phyloP scores from a whole-genome alignment of 2,797 vertebrate genomes.

The Coluber constrictor region DNA sequence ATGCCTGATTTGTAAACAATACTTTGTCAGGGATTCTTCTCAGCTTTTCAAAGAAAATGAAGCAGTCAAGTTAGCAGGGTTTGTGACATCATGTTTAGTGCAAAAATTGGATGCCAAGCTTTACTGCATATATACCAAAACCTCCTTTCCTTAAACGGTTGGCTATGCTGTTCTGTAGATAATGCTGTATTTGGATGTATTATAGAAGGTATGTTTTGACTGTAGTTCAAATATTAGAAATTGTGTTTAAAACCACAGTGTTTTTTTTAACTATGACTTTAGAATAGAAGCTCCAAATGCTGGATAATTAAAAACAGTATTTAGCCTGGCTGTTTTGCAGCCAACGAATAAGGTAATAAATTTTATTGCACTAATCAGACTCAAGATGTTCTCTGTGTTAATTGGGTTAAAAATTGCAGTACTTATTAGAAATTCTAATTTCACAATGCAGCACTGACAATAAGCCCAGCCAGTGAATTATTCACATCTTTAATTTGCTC shows the following conservation, averaged over 20 bases:
- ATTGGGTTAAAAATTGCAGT: slow-evolving; percentile 86
- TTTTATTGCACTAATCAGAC: slow-evolving; percentile 86
- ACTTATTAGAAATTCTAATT: slow-evolving; percentile 88
- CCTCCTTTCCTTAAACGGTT: not conserved
- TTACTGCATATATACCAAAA: not conserved
- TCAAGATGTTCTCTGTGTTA: slow-evolving; percentile 84
- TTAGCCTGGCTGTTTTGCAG: slow-evolving; percentile 84
- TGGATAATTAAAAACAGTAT: slow-evolving; percentile 83
- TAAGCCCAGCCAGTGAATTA: slow-evolving; percentile 85
- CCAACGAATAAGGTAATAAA: slow-evolving; percentile 85
- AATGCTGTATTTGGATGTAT: not conserved
- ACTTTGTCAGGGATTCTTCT: slow-evolving; percentile 49
- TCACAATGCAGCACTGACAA: slow-evolving; percentile 83
- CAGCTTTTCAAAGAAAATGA: slow-evolving; percentile 47
- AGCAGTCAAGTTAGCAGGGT: slow-evolving; percentile 62
- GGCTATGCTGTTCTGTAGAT: not conserved
- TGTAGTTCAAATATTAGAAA: slow-evolving; percentile 70
- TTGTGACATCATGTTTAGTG: slow-evolving; percentile 60
- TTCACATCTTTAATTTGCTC: slow-evolving; percentile 88
- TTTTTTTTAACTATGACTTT: slow-evolving; percentile 52
- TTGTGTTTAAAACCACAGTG: slow-evolving; percentile 68
- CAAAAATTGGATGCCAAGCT: not conserved
- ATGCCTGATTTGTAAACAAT: slow-evolving; percentile 50
- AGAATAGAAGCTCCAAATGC: slow-evolving; percentile 72
- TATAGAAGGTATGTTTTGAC: slow-evolving; percentile 57